Evolutionary conservation across 2,113 vertebrate species (phyloP).

Genomic region (Lophius piscatorius): DNA sequence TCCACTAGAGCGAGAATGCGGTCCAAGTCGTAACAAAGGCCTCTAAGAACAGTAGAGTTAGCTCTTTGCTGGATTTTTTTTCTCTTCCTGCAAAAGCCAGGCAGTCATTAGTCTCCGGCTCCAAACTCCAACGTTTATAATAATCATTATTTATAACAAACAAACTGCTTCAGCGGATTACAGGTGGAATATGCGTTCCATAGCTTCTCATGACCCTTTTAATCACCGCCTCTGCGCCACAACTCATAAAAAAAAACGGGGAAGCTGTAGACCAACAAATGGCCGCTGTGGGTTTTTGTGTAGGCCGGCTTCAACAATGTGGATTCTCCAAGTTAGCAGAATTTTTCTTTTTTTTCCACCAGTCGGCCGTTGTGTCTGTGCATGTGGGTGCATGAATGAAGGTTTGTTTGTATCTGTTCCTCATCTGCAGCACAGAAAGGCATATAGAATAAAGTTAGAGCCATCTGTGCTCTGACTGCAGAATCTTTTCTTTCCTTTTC

Average conservation of each 20-base stretch:
- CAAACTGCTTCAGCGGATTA: not conserved
- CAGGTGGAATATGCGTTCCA: not conserved
- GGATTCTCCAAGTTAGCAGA: constrained; percentile 10
- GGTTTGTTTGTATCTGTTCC: constrained; percentile 4
- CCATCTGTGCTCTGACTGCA: constrained; percentile 7
- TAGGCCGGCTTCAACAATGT: constrained; percentile 21
- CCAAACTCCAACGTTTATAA: too few species aligned
- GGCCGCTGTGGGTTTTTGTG: constrained; percentile 12
- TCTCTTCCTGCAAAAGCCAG: not conserved
- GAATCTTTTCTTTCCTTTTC: constrained; percentile 8
- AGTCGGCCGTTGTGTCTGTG: constrained; percentile 14
- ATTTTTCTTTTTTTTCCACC: constrained; percentile 4
- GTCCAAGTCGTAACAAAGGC: constrained; percentile 36
- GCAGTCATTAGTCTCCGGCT: too few species aligned
- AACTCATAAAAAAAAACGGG: constrained; percentile 15
- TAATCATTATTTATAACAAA: constrained; percentile 4
- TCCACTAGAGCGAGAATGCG: constrained; percentile 9
- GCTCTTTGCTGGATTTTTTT: not conserved
- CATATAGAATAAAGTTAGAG: not conserved
- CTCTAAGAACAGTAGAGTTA: constrained; percentile 16
- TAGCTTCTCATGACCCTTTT: constrained; percentile 2
- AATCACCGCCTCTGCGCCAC: constrained; percentile 3
- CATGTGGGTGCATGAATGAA: constrained; percentile 22
- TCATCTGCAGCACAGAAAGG: not conserved
- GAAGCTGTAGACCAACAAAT: constrained; percentile 28